phyloP scores from a whole-genome alignment of 1,140 invertebrate genomes.

The Drosophila asahinai region DNA sequence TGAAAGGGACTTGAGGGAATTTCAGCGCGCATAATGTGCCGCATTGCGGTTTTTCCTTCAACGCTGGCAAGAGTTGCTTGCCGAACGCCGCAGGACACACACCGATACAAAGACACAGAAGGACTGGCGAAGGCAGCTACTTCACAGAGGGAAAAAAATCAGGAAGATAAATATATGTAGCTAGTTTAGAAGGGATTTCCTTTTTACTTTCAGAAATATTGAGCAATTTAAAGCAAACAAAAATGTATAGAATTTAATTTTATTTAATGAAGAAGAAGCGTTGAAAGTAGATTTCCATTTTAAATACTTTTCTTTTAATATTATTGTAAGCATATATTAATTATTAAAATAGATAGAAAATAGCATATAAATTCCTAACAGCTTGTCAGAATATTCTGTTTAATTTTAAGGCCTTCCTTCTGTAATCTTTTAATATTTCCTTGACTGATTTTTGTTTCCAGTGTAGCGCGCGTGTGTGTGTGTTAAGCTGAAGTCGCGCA shows the following conservation, averaged over 20 bases:
- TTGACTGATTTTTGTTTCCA: not conserved
- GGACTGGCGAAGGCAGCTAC: slow-evolving; percentile 53
- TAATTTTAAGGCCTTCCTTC: not conserved
- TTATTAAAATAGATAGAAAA: too few species aligned
- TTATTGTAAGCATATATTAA: too few species aligned
- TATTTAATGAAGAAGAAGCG: too few species aligned
- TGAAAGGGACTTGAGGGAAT: slow-evolving; percentile 78
- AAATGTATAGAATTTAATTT: not conserved
- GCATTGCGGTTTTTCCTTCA: slow-evolving; percentile 79
- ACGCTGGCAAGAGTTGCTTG: slow-evolving; percentile 63
- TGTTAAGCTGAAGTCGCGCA: slow-evolving; percentile 37
- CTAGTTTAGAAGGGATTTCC: too few species aligned
- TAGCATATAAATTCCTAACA: too few species aligned
- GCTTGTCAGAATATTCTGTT: too few species aligned
- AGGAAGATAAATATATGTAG: not conserved
- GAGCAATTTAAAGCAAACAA: not conserved
- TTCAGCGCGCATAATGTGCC: slow-evolving; percentile 80
- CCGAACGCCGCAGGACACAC: slow-evolving; percentile 64
- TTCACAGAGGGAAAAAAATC: slow-evolving; percentile 4
- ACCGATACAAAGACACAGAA: slow-evolving; percentile 38
- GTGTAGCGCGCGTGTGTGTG: slow-evolving; percentile 20
- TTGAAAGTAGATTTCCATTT: not conserved
- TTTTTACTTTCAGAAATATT: not conserved
- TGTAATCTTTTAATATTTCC: too few species aligned
- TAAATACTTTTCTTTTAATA: too few species aligned